phyloP scores from a whole-genome alignment of 2,888 invertebrate genomes.

The Furcula furcula region DNA sequence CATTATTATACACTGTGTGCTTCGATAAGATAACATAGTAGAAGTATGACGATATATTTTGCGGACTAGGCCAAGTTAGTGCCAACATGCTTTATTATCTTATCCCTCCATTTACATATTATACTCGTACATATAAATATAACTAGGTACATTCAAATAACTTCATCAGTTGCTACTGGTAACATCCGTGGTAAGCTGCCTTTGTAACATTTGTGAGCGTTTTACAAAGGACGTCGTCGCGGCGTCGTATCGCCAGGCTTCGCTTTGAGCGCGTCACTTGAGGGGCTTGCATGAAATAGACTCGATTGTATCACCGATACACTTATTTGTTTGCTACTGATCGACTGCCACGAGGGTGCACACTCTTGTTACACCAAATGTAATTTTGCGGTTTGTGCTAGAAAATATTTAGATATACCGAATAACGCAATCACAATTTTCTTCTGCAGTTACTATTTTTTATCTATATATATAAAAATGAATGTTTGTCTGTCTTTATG shows the following conservation, averaged over 20 bases:
- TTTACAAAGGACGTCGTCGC: constrained; percentile 49
- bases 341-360: constrained; percentile 49
- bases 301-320: constrained; percentile 63
- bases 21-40: no score
- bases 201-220: constrained; percentile 50
- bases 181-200: constrained; percentile 36
- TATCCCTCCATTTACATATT: no score
- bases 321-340: constrained; percentile 72
- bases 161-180: constrained; percentile 26
- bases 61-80: no score
- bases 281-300: constrained; percentile 61
- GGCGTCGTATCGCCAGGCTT: constrained; percentile 55
- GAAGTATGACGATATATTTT: no score
- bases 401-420: constrained; percentile 10
- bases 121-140: no score
- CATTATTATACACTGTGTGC: no score
- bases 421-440: not conserved
- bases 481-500: no score
- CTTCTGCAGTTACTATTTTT: no score
- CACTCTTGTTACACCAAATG: constrained; percentile 15
- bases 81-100: no score
- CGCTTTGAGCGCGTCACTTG: constrained; percentile 66
- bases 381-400: constrained; percentile 38
- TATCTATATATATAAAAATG: no score
- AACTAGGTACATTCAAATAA: constrained; percentile 32